Evolutionary conservation across 2,797 vertebrate genomes (phyloP).

Genomic region (Amazona ochrocephala): DNA sequence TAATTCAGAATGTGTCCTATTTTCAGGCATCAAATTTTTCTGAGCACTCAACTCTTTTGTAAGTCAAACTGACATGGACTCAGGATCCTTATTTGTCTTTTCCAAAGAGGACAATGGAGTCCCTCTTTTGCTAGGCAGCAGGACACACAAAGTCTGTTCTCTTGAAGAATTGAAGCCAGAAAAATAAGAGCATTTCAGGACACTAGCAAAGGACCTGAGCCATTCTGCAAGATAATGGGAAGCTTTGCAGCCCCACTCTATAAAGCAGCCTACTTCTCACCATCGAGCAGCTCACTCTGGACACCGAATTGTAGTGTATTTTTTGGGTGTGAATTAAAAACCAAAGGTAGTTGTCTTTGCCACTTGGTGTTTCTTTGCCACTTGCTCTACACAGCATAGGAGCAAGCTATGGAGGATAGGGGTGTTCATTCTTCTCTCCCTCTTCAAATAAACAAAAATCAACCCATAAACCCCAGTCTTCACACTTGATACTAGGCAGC

Average conservation of each 20-base stretch:
- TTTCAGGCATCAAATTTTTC: conserved; percentile 5
- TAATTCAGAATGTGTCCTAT: conserved; percentile 3
- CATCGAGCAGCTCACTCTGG: neutral
- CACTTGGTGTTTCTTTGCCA: neutral
- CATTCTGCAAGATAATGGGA: neutral
- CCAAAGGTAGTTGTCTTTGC: neutral
- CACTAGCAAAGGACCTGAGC: neutral
- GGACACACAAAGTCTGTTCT: neutral
- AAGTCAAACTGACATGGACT: neutral
- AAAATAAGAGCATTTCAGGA: neutral
- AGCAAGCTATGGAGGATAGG: neutral
- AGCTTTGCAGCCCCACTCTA: neutral
- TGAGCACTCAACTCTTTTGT: neutral
- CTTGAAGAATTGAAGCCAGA: neutral
- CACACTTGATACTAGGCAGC: neutral
- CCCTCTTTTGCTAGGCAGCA: neutral
- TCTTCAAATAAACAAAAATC: neutral
- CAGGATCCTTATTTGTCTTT: neutral
- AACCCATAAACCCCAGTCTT: neutral
- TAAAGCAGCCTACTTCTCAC: neutral
- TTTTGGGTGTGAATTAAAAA: neutral
- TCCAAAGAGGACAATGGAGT: neutral
- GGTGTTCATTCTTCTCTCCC: neutral
- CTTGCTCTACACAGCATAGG: neutral
- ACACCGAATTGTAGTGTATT: neutral